Evolutionary conservation across 2,888 invertebrate species (phyloP).

Genomic region (Theodoxus fluviatilis): DNA sequence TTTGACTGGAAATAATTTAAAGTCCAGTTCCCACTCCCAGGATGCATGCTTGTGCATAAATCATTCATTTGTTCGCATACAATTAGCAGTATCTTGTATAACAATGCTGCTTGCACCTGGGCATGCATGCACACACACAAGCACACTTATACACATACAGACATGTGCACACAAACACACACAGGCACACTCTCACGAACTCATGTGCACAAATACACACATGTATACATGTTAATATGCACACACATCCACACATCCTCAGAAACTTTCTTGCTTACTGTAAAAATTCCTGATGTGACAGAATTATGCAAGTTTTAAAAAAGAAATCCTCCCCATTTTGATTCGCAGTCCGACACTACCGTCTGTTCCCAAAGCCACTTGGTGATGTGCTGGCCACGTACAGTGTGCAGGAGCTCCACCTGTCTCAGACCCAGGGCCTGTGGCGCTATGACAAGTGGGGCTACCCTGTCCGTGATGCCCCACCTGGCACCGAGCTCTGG

Average conservation of each 20-base stretch:
- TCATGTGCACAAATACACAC: not conserved
- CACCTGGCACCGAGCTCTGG: conserved; percentile 92
- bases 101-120: no score
- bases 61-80: no score
- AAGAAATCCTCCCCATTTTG: conserved; percentile 6
- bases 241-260: not conserved
- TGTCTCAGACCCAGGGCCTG: conserved; percentile 89
- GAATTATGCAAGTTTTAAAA: not conserved
- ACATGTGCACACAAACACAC: not conserved
- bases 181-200: conserved; percentile 1
- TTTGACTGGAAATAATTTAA: no score
- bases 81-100: no score
- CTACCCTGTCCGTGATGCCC: conserved; percentile 86
- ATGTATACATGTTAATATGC: no score
- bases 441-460: conserved; percentile 96
- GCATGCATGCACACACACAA: no score
- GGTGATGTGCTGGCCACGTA: conserved; percentile 86
- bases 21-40: no score
- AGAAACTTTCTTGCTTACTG: not conserved
- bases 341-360: conserved; percentile 72
- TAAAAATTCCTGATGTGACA: not conserved
- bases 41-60: no score
- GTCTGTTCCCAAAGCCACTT: conserved; percentile 85
- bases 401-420: conserved; percentile 86
- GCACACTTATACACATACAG: not conserved